Percentiles rank a stretch among this genome's conserved stretches.
Conservation (phyloP, 2,888 invertebrate genomes). For the Epistrophella euchroma region DNA sequence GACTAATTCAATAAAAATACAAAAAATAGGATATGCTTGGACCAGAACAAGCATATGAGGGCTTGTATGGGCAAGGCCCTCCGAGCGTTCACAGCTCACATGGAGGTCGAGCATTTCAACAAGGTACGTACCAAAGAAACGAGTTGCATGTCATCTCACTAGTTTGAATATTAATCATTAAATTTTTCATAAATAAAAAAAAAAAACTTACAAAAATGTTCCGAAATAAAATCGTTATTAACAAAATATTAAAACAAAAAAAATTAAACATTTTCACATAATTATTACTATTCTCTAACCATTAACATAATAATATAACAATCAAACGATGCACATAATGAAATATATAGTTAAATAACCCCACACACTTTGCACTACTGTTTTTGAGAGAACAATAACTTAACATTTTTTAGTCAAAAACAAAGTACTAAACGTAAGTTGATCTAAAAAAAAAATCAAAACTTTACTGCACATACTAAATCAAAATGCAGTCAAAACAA, state of each 20-base stretch:
- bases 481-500: constrained; percentile 65
- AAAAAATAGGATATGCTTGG: constrained; percentile 87
- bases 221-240: constrained; percentile 27
- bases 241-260: constrained; percentile 18
- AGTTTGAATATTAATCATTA: constrained; percentile 67
- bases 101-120: constrained; percentile 91
- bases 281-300: constrained; percentile 20
- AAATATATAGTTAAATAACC: constrained; percentile 35
- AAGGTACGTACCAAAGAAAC: constrained; percentile 88
- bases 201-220: constrained; percentile 56
- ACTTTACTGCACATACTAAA: constrained; percentile 62
- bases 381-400: constrained; percentile 33
- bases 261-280: constrained; percentile 16
- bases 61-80: constrained; percentile 96
- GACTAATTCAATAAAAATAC: constrained; percentile 74
- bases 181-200: constrained; percentile 44
- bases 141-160: constrained; percentile 74
- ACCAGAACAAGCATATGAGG: constrained; percentile 96
- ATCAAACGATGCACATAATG: constrained; percentile 65
- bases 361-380: constrained; percentile 63
- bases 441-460: constrained; percentile 34
- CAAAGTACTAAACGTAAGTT: constrained; percentile 67
- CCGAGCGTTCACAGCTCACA: constrained; percentile 93
- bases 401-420: constrained; percentile 45
- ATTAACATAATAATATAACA: constrained; percentile 55